Base-by-base conservation (phyloP, 2,113 vertebrate species). In the Polyodon spathula region DNA sequence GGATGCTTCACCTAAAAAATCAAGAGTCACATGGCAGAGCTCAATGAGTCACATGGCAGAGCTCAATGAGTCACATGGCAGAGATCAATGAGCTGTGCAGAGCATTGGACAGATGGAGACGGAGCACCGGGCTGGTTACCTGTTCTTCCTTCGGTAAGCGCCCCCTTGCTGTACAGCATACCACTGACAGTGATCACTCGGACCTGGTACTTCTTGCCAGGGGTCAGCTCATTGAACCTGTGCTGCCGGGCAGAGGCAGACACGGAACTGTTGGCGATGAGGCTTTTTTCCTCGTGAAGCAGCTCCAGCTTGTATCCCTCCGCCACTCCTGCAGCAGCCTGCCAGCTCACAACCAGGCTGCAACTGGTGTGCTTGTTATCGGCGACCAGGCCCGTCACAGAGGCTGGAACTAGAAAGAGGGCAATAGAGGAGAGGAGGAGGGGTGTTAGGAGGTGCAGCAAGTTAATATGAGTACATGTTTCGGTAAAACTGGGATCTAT, bases 131-230 rank as follows among this genome's bases (percentile, higher is more conserved):
- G 58, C 16, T 61, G 27, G 79, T 83, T 89, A 98, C 96, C 86
- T 75, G 96, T 97, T 64, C 89, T 85, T 12, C 90, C 93, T 66
- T 86, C 83, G 0, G 88, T 84, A 11, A 81, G 77, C 54, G 77
- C 84, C 54, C 72, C 81, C 37, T 70, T 83, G 63, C 93, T 95
- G 15, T 76, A 75, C 8, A 93, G 80, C 0, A 87, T 85, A 0
- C 89, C 88, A 0, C 93, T 98, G 64, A 93, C 70, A 1, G 94
- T 95, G 54, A 86, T 70, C 63, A 98, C 64, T 54, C 73, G 81
- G 44, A 96, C 85, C 12, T 71, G 87, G 63, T 97, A 98, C 71
- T 89, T 89, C 68, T 81, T 90, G 63, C 96, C 96, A 0, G 95
- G 84, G 0, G 82, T 85, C 54, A 98, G 82, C 40, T 88, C 86